Base-by-base conservation (phyloP, 53 echinoderm and acorn worm genomes). In the Stichopus horrens region DNA sequence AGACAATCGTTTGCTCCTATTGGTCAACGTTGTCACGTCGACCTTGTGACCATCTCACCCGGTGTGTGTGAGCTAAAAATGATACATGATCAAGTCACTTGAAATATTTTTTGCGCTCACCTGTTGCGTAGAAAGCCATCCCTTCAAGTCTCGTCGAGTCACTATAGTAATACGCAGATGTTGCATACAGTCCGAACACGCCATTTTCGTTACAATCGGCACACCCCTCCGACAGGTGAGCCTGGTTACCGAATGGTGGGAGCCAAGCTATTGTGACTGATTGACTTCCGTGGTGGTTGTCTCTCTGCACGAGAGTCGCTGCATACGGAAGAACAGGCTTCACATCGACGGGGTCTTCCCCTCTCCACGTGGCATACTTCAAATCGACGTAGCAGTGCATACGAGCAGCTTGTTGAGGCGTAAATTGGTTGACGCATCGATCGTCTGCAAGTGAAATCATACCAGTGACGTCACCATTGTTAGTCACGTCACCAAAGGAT, bases 341-440 rank as follows among this genome's bases (percentile, higher is more conserved):
- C 8, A 92, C 73, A 2, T 86, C 52, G 18, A 89, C 76, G 2
- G 77, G 22, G 4, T 73, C 78, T n/a, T 78, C 53, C 53, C 89
- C 51, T 37, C 91, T 71, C 96, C 95, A 99, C 20, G 94, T 73
- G 54, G 90, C 78, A 87, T 96, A 96, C 57, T 89, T 85, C 21
- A 99, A 92, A 83, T 96, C 96, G 73, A 99, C 88, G 84, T 99
- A 99, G 60, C 99, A 99, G 87, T 99, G 99, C 99, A 99, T 99
- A 7, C 99, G 92, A 53, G 99, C 90, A 21, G 88, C 93, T 58
- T 99, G 99, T 7, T 96, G 96, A 5, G 71, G 86, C 10, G 94
- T 99, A 90, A 99, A 99, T 52, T 94, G 91, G 67, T 91, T 90
- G 5, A 95, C 95, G 53, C 99, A 99, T 3, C 86, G 67, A 21